These are phyloP conservation scores for Stegophylla sp. DNA, from an alignment of 2,888 invertebrate species.

Conservation along the genomic window DNA sequence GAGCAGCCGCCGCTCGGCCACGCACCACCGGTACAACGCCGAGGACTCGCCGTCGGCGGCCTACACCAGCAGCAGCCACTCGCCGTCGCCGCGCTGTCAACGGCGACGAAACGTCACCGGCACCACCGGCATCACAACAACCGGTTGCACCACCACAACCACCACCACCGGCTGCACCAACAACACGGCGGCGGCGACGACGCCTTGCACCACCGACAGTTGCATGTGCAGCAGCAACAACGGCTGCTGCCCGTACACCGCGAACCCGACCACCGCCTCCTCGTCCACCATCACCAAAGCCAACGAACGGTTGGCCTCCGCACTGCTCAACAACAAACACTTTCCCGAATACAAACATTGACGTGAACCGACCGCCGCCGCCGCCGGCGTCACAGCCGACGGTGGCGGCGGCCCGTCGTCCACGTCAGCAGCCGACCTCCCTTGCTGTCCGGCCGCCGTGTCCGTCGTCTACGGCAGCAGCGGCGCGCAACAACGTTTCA, in stretches of 20 bases:
- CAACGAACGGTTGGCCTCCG: constrained; percentile 61
- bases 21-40: constrained; percentile 18
- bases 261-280: constrained; percentile 55
- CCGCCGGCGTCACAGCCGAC: constrained; percentile 60
- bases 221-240: too few species aligned
- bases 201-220: constrained; percentile 59
- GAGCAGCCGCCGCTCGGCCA: constrained; percentile 24
- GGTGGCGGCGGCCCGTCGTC: too few species aligned
- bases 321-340: constrained; percentile 65
- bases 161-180: constrained; percentile 62
- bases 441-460: too few species aligned
- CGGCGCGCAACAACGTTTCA: too few species aligned
- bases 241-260: not conserved
- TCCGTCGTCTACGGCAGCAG: too few species aligned
- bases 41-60: constrained; percentile 13
- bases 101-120: constrained; percentile 11
- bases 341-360: constrained; percentile 82
- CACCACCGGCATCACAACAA: constrained; percentile 36
- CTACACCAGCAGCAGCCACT: constrained; percentile 22
- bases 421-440: too few species aligned
- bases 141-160: constrained; percentile 61
- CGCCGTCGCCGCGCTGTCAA: constrained; percentile 13
- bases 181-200: constrained; percentile 54
- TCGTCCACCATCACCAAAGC: constrained; percentile 61
- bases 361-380: constrained; percentile 64